These are phyloP conservation scores for Diadegma fenestrale DNA, from an alignment of 2,888 invertebrate genomes.

Conservation along the genomic window DNA sequence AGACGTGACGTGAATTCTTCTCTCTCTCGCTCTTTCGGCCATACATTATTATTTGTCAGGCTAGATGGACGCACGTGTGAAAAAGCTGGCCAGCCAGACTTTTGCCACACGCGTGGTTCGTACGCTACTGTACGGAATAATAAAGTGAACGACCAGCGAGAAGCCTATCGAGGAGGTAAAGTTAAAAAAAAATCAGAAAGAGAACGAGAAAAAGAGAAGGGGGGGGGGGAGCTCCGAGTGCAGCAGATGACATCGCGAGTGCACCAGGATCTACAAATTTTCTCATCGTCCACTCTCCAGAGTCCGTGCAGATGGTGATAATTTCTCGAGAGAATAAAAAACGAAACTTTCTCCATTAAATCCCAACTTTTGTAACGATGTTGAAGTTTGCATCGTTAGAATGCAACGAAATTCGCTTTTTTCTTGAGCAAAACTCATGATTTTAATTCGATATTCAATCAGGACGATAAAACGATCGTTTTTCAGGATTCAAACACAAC, in stretches of 20 bases:
- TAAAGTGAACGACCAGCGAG: slow-evolving; percentile 35
- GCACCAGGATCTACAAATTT: slow-evolving; percentile 55
- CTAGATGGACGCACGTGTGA: slow-evolving; percentile 51
- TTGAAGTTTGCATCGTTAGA: too few relatives aligned
- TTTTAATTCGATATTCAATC: too few relatives aligned
- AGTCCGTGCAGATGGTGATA: slow-evolving; percentile 45
- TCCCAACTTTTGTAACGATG: neutral
- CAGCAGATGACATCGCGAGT: slow-evolving; percentile 50
- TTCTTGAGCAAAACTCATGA: too few relatives aligned
- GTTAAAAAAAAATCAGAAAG: slow-evolving; percentile 18
- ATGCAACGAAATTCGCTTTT: too few relatives aligned
- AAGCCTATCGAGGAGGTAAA: slow-evolving; percentile 31
- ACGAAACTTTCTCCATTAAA: neutral
- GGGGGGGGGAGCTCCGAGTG: slow-evolving; percentile 20
- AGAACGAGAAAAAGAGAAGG: neutral
- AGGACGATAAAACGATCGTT: too few relatives aligned
- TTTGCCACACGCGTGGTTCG: slow-evolving; percentile 64
- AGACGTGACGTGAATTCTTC: slow-evolving; percentile 48
- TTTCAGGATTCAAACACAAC: too few relatives aligned
- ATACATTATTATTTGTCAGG: slow-evolving; percentile 45
- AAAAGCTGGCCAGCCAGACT: slow-evolving; percentile 27
- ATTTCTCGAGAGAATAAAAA: slow-evolving; percentile 12
- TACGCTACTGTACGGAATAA: slow-evolving; percentile 48
- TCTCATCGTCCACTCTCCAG: slow-evolving; percentile 40
- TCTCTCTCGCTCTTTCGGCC: neutral